Conservation (phyloP, 2,888 invertebrate genomes). For the Timandra comae region DNA sequence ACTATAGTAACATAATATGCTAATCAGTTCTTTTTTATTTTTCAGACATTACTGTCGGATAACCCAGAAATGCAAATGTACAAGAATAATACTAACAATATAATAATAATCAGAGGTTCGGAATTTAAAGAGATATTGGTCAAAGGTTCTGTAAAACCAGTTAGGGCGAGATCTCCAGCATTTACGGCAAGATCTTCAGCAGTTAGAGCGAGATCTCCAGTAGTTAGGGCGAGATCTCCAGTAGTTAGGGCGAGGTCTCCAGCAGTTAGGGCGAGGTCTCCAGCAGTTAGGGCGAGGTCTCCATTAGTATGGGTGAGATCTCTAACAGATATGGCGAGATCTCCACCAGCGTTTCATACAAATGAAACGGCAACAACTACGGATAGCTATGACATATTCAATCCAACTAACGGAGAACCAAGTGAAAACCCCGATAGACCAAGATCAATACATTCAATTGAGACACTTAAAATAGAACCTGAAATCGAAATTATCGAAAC, state of each 20-base stretch:
- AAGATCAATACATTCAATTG: too few relatives aligned
- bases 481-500: too few relatives aligned
- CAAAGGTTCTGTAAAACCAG: background rate
- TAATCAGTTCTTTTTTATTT: background rate
- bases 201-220: too few relatives aligned
- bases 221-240: slow-evolving; percentile 4
- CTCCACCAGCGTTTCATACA: background rate
- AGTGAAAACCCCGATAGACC: too few relatives aligned
- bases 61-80: slow-evolving; percentile 3
- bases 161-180: slow-evolving; percentile 6
- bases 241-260: slow-evolving; percentile 9
- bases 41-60: slow-evolving; percentile 14
- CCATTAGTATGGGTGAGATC: slow-evolving; percentile 12
- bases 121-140: slow-evolving; percentile 10
- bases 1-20: too few relatives aligned
- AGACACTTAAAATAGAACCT: too few relatives aligned
- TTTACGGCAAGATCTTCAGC: slow-evolving; percentile 9
- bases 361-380: too few relatives aligned
- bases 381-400: too few relatives aligned
- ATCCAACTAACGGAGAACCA: too few relatives aligned
- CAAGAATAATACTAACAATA: slow-evolving; percentile 2
- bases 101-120: slow-evolving; percentile 12
- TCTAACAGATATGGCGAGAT: slow-evolving; percentile 11
- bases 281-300: slow-evolving; percentile 1
- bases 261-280: too few relatives aligned